Percentiles rank a stretch among this genome's conserved stretches.
These are phyloP conservation scores for Epinotia ramella DNA, from an alignment of 2,888 invertebrate species.

Conservation along the genomic window DNA sequence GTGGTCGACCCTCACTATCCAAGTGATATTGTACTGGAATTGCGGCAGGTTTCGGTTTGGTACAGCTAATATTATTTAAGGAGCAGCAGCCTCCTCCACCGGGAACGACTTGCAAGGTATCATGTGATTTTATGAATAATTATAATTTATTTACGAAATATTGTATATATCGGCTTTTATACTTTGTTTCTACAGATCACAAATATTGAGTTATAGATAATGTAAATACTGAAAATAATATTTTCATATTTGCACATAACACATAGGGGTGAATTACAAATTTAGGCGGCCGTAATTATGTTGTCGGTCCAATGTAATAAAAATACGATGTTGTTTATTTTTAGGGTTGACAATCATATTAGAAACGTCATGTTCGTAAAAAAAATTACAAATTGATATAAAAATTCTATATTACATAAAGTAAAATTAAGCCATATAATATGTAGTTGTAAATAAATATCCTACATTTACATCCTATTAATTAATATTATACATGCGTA, in stretches of 20 bases:
- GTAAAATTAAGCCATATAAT: too few relatives aligned
- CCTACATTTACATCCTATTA: too few relatives aligned
- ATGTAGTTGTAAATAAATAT: too few relatives aligned
- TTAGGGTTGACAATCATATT: too few relatives aligned
- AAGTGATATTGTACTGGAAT: conserved; percentile 28
- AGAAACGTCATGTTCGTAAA: too few relatives aligned
- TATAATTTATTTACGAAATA: conserved; percentile 53
- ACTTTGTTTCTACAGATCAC: conserved; percentile 52
- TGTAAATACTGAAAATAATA: conserved; percentile 62
- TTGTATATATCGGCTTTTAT: conserved; percentile 57
- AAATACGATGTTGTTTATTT: too few relatives aligned
- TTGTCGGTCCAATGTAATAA: too few relatives aligned
- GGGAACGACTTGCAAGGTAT: conserved; percentile 50
- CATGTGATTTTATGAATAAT: conserved; percentile 52
- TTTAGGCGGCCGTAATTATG: too few relatives aligned
- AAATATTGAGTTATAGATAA: conserved; percentile 51
- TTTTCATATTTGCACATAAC: conserved; percentile 53
- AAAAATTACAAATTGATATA: too few relatives aligned
- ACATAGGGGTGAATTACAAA: too few relatives aligned
- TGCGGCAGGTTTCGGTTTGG: conserved; percentile 32
- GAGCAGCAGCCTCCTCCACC: conserved; percentile 31
- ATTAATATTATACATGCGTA: too few relatives aligned
- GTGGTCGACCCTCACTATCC: conserved; percentile 11
- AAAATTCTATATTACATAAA: too few relatives aligned
- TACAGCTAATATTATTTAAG: conserved; percentile 28